Conservation (phyloP, 2,797 vertebrate species). For the Valencia hispanica region DNA sequence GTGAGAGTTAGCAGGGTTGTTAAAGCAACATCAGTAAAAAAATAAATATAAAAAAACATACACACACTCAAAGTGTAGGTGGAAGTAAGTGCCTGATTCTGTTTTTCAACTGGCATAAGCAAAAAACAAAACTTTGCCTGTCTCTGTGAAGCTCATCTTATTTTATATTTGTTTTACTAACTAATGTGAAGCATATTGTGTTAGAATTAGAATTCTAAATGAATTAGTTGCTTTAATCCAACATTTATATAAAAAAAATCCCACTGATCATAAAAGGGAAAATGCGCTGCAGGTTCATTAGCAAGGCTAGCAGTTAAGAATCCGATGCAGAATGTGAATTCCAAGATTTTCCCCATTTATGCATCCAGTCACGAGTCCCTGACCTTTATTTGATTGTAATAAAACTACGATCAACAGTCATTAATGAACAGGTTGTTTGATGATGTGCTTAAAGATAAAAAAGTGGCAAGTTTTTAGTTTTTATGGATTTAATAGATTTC, state of each 20-base stretch:
- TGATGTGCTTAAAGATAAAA: not conserved
- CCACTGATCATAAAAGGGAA: not conserved
- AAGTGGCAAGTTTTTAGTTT: not conserved
- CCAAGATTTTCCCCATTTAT: too few species aligned
- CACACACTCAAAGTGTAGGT: conserved; percentile 8
- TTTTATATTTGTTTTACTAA: not conserved
- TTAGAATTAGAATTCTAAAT: not conserved
- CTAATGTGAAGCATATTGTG: not conserved
- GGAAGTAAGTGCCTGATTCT: not conserved
- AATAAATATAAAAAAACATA: conserved; percentile 3
- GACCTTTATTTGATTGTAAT: not conserved
- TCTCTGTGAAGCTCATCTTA: not conserved
- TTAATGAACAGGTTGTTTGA: not conserved
- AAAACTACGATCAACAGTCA: not conserved
- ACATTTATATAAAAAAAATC: not conserved
- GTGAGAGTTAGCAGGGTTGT: not conserved
- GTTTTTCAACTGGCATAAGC: not conserved
- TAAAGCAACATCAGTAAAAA: conserved; percentile 11
- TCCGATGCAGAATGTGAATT: too few species aligned
- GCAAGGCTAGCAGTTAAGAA: too few species aligned
- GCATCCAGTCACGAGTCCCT: not conserved
- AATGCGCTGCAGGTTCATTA: not conserved
- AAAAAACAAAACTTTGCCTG: not conserved
- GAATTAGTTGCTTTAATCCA: not conserved
- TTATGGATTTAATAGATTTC: not conserved